These are phyloP conservation scores for Kryptolebias ocellatus DNA, from an alignment of 2,797 vertebrate species.

Conservation along the genomic window DNA sequence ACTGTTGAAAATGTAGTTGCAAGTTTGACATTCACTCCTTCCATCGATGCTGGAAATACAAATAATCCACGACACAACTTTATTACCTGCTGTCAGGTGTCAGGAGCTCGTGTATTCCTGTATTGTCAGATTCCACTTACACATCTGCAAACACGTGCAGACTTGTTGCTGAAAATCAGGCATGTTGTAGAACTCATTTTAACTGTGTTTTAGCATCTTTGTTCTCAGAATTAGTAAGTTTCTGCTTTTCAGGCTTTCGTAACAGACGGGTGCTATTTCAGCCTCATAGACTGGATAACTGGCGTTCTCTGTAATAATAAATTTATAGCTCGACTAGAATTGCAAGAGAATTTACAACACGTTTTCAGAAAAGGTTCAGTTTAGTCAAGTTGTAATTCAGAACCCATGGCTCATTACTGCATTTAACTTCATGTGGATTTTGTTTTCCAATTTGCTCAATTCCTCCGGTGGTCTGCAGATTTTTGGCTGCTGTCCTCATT, in stretches of 20 bases:
- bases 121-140: too few relatives aligned
- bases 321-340: neutral
- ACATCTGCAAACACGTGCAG: neutral
- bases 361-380: slow-evolving; percentile 7
- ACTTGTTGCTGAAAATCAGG: neutral
- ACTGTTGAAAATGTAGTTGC: neutral
- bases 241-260: neutral
- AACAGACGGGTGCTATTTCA: neutral
- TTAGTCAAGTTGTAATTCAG: slow-evolving; percentile 5
- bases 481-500: slow-evolving; percentile 22
- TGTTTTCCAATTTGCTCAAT: slow-evolving; percentile 25
- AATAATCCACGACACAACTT: neutral
- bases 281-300: neutral
- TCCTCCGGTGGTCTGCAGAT: slow-evolving; percentile 42
- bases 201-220: neutral
- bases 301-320: neutral
- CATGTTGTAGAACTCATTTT: neutral
- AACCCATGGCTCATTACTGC: slow-evolving; percentile 7
- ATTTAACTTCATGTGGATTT: slow-evolving; percentile 1
- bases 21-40: neutral
- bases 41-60: neutral
- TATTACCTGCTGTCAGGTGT: neutral
- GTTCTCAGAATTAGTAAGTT: neutral
- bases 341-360: neutral
- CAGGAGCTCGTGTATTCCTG: neutral